These are phyloP conservation scores for Engraulis encrasicolus DNA, from an alignment of 2,113 vertebrate genomes.

Conservation along the genomic window DNA sequence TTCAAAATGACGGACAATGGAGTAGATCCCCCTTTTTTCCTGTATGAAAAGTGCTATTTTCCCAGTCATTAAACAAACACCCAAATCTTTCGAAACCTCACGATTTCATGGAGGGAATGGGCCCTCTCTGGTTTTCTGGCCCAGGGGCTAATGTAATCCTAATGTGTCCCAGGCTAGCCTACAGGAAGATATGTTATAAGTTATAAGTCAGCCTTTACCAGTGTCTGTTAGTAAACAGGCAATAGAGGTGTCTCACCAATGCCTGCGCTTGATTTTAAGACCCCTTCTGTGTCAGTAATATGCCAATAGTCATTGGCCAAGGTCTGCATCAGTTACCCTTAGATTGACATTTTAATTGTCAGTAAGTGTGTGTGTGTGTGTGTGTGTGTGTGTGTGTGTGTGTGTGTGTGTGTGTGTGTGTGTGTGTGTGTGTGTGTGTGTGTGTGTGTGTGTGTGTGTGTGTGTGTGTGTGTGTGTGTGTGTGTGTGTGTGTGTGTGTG, in stretches of 20 bases:
- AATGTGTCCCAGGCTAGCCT: too few relatives aligned
- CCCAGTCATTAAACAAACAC: too few relatives aligned
- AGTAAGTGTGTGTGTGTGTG: background rate
- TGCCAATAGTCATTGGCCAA: constrained; percentile 21
- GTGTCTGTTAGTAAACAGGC: background rate
- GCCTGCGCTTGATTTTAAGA: background rate
- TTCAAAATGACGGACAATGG: too few relatives aligned
- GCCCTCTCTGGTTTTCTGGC: too few relatives aligned
- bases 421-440: background rate
- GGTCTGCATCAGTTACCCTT: constrained; percentile 16
- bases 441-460: background rate
- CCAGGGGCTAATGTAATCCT: too few relatives aligned
- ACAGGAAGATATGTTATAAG: too few relatives aligned
- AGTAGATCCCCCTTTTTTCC: too few relatives aligned
- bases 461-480: background rate
- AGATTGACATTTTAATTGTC: constrained; percentile 36
- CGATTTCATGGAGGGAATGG: too few relatives aligned
- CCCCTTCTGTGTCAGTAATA: constrained; percentile 1
- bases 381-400: background rate
- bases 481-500: background rate
- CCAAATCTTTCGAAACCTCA: too few relatives aligned
- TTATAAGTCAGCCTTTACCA: constrained; percentile 23
- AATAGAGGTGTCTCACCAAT: background rate
- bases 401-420: background rate
- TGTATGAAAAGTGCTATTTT: too few relatives aligned